phyloP scores from a whole-genome alignment of 2,888 invertebrate species.

The Oligia strigilis region DNA sequence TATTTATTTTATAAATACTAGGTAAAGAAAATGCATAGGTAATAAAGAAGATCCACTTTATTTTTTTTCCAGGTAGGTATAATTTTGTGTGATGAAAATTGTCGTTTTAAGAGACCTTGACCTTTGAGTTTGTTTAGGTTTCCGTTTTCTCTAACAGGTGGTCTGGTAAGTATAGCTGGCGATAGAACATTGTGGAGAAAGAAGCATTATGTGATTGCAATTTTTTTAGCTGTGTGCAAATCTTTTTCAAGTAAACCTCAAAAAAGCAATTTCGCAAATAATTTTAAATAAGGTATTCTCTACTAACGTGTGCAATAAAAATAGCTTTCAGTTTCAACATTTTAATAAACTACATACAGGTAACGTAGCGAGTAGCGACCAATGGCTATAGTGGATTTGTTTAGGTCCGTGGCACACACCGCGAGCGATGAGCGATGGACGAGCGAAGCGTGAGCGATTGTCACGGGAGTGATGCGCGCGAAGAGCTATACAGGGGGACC shows the following conservation, averaged over 20 bases:
- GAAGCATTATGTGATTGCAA: neutral
- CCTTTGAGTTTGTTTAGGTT: neutral
- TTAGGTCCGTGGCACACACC: slow-evolving; percentile 56
- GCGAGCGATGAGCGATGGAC: slow-evolving; percentile 69
- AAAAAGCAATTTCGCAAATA: neutral
- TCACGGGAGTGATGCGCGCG: slow-evolving; percentile 89
- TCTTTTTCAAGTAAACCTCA: neutral
- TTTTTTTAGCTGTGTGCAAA: neutral
- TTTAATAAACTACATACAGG: slow-evolving; percentile 23
- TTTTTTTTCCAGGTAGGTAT: neutral
- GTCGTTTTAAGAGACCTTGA: neutral
- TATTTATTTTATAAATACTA: neutral
- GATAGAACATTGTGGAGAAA: neutral
- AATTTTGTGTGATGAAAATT: neutral
- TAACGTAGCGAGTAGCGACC: slow-evolving; percentile 25
- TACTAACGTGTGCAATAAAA: slow-evolving; percentile 1
- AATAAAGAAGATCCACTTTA: neutral
- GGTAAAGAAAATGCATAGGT: neutral
- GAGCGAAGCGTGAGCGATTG: slow-evolving; percentile 84
- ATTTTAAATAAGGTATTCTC: neutral
- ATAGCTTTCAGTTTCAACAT: neutral
- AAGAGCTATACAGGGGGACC: slow-evolving; percentile 76
- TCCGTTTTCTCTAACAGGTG: slow-evolving; percentile 15
- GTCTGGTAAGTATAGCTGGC: neutral
- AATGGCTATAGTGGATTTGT: slow-evolving; percentile 51